Evolutionary conservation across 2,888 invertebrate species (phyloP), one percentile per base, ranked within the genome.

Genomic region (Clepsis dumicolana): DNA sequence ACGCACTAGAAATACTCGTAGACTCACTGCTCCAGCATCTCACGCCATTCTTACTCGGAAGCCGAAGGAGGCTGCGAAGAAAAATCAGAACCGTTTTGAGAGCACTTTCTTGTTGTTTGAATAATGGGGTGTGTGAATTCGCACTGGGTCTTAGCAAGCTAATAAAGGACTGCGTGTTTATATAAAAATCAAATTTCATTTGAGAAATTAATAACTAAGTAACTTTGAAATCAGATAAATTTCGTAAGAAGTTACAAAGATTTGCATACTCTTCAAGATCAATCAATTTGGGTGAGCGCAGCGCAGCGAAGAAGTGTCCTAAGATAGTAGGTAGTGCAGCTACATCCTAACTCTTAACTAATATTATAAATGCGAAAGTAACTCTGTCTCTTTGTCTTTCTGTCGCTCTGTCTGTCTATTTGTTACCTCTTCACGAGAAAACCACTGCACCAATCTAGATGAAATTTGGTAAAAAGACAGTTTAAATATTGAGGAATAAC

Each of bases 1-100:
- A 83, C 84, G 83, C 82, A 81, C 80, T 73, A 79, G 78, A 71
- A 66, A 74, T 66, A 71, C 68, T 61, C 56, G 53, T 67, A 54
- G 64, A 64, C 62, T 69, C 64, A 50, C 64, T 60, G 59, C 61
- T 72, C 69, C 66, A 72, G 71, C 69, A 72, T 63, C 62, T 63
- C 53, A 62, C 59, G 54, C 65, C 70, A 50, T 68, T 71, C 57
- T 67, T 50, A 70, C 67, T 52, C 61, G 70, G 65, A 66, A 70
- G 60, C 60, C 53, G 62, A 60, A 61, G 59, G 29, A 41, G 38
- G 63, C 59, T 25, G 54, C 44, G 62, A 63, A 67, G 62, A 67
- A 63, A 62, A 57, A 25, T 16, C 38, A 21, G 56, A 50, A 50
- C 44, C 52, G 12, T 52, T 59, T 59, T 57, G 27, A 61, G 65